Percentiles rank a stretch among this genome's conserved stretches.
phyloP scores from a whole-genome alignment of 2,113 vertebrate genomes.

The Colius striatus region DNA sequence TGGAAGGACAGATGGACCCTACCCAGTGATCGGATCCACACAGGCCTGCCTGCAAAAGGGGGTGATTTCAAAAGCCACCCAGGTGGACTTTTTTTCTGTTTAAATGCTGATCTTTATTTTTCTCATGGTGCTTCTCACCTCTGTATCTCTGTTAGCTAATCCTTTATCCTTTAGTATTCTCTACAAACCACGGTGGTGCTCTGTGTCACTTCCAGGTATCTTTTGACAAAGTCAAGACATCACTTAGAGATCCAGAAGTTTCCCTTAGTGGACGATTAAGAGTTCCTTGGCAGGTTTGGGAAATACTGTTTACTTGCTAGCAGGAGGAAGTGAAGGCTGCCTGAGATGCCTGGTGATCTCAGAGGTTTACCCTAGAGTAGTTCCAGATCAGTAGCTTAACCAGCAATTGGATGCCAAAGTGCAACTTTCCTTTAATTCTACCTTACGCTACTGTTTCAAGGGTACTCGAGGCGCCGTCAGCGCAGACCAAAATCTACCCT shows the following conservation, averaged over 20 bases:
- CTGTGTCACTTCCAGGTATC: not conserved
- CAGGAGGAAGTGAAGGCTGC: not conserved
- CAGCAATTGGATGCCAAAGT: not conserved
- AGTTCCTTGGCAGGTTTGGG: constrained; percentile 9
- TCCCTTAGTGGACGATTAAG: not conserved
- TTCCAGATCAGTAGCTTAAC: not conserved
- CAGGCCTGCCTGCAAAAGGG: not conserved
- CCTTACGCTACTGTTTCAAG: not conserved
- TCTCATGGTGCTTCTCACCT: not conserved
- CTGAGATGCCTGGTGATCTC: not conserved
- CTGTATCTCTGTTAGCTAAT: not conserved
- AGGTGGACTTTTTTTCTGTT: not conserved
- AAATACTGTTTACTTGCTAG: not conserved
- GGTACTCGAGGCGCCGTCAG: constrained; percentile 7
- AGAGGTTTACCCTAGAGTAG: not conserved
- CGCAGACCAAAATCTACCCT: constrained; percentile 20
- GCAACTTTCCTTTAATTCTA: not conserved
- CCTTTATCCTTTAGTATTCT: not conserved
- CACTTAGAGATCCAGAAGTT: not conserved
- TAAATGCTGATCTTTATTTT: not conserved
- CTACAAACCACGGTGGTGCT: not conserved
- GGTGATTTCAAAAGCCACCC: not conserved
- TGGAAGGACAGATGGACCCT: constrained; percentile 43
- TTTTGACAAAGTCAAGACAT: not conserved
- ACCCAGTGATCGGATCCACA: not conserved